Evolutionary conservation across 2,113 vertebrate species (phyloP), one percentile per base, ranked within the genome.

Genomic region (Siniperca knerii): DNA sequence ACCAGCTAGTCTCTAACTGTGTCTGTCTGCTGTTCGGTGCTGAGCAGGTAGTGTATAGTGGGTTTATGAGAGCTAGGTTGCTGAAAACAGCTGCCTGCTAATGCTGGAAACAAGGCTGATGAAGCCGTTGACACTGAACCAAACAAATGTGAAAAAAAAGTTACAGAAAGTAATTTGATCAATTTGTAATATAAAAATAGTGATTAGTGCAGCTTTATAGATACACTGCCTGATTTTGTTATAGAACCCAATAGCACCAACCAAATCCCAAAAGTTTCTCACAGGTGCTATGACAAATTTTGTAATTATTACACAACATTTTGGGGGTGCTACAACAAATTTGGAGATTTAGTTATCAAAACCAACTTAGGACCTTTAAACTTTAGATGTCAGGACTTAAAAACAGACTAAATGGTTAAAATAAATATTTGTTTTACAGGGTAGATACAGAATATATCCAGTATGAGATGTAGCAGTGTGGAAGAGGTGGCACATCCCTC

Each of bases 401-500:
- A 70, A 52, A 62, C 42, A 62, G 21, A 40, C 60, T 25, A 16
- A 60, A 52, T 29, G 68, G 23, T 69, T 55, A n/a, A 77, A 85
- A 52, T 60, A 48, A 20, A 68, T 15, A 21, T 40, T 48, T 8
- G 18, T 48, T 60, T 42, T 2, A 66, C 21, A 69, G 21, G 35
- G 57, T 18, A 23, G 77, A 80, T 25, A 23, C 54, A 61, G 69
- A 84, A 75, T 20, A 16, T 20, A 60, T 58, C 46, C 66, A 50
- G 15, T 4, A 3, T n/a, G 60, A 86, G 73, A 72, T 50, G 57
- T 0, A 54, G 29, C 35, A 10, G 25, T 4, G 54, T 7, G 37
- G 46, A 48, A 40, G 69, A 73, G 77, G 58, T 11, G 13, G 29
- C 37, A 54, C 21, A 74, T 77, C 84, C 20, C 62, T 82, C 66